These are phyloP conservation scores for Neoseiulus cucumeris DNA, from an alignment of 1,140 invertebrate species.

Conservation along the genomic window DNA sequence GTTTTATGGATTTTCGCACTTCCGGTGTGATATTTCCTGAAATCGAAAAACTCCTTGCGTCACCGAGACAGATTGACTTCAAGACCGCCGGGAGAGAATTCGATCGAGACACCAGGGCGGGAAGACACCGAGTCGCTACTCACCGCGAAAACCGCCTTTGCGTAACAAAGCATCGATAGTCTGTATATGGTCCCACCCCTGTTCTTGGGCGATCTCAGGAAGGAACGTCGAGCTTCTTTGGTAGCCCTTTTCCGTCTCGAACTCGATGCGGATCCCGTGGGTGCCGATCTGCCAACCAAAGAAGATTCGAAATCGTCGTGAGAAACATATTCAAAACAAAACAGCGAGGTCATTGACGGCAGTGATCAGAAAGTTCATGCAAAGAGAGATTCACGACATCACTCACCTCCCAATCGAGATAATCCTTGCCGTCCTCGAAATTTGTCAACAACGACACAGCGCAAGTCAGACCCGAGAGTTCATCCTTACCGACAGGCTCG, in stretches of 20 bases:
- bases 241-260: conserved; percentile 78
- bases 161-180: conserved; percentile 91
- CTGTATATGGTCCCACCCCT: conserved; percentile 93
- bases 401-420: conserved; percentile 74
- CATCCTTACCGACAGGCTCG: conserved; percentile 77
- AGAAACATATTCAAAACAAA: neutral
- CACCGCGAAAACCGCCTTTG: conserved; percentile 85
- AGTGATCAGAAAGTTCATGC: neutral
- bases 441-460: conserved; percentile 82
- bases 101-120: too few species aligned
- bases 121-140: too few species aligned
- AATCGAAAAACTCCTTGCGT: neutral
- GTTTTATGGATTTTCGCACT: conserved; percentile 61
- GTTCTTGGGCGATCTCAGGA: conserved; percentile 88
- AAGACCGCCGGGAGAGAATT: too few species aligned
- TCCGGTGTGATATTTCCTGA: conserved; percentile 50
- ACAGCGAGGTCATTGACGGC: neutral
- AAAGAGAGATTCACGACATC: conserved; percentile 10
- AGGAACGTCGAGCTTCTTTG: conserved; percentile 92
- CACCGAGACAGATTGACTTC: too few species aligned
- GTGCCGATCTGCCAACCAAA: conserved; percentile 43
- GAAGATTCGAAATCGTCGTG: too few species aligned
- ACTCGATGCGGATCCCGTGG: conserved; percentile 96
- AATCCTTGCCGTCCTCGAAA: conserved; percentile 87
- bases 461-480: conserved; percentile 73